Percentiles rank a stretch among this genome's conserved stretches.
phyloP scores from a whole-genome alignment of 35 echinoderm and acorn worm species.

The Lytechinus pictus region DNA sequence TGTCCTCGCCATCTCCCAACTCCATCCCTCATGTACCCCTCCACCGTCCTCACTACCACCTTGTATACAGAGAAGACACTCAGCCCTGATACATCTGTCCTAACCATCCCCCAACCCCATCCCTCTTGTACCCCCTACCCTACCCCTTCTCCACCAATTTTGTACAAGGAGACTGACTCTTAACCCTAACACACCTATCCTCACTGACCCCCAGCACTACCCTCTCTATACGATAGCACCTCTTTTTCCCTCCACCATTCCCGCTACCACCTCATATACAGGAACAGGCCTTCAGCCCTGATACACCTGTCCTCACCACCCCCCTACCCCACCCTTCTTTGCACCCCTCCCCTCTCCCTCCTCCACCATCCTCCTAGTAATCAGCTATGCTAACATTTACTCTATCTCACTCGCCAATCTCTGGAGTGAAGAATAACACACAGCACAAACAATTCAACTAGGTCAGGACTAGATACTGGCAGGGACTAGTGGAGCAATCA shows the following conservation, averaged over 20 bases:
- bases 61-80: too few species aligned
- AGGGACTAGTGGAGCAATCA: constrained; percentile 30
- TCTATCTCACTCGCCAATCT: constrained; percentile 52
- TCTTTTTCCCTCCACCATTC: neutral
- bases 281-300: neutral
- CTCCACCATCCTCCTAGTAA: constrained; percentile 6
- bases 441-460: constrained; percentile 48
- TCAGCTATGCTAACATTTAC: constrained; percentile 59
- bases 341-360: neutral
- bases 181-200: neutral
- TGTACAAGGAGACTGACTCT: too few species aligned
- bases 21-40: neutral
- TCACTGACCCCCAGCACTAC: neutral
- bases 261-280: neutral
- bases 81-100: neutral
- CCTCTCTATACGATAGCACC: neutral
- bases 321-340: neutral
- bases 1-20: neutral
- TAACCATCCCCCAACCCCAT: too few species aligned
- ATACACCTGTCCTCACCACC: neutral
- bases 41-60: neutral
- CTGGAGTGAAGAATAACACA: constrained; percentile 56
- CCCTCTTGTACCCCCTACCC: neutral
- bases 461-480: constrained; percentile 30
- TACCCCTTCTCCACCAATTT: neutral